A percentile compares a stretch with the other conserved stretches of the same genome.
phyloP scores from a whole-genome alignment of 2,113 vertebrate species.

The Malaclemys terrapin region DNA sequence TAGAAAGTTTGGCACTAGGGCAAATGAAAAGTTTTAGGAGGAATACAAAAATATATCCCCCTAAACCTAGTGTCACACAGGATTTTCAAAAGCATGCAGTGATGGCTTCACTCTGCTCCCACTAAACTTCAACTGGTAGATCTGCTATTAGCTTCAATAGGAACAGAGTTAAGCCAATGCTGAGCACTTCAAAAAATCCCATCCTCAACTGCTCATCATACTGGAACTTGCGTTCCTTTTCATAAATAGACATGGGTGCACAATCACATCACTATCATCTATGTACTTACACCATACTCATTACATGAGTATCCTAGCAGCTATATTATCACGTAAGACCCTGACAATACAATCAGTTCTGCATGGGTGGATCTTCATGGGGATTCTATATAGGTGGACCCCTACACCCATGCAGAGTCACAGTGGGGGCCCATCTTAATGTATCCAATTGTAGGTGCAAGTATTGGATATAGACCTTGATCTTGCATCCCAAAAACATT shows the following conservation, averaged over 20 bases:
- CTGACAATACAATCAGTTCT: background rate
- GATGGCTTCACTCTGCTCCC: background rate
- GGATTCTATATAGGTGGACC: background rate
- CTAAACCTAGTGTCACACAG: background rate
- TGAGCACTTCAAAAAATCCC: background rate
- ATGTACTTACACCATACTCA: background rate
- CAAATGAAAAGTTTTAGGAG: background rate
- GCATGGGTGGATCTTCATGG: background rate
- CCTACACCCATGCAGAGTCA: background rate
- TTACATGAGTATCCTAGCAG: background rate
- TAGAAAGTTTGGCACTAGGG: background rate
- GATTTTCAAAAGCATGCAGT: background rate
- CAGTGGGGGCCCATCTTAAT: accelerated
- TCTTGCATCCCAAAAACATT: background rate
- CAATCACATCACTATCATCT: background rate
- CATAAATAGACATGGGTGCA: background rate
- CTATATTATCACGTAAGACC: background rate
- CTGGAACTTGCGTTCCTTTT: background rate
- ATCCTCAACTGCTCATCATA: background rate
- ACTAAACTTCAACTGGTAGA: background rate
- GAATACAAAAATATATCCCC: background rate
- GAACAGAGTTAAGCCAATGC: background rate
- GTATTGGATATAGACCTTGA: too few species aligned
- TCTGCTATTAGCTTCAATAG: accelerated
- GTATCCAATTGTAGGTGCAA: accelerated